Evolutionary conservation across 2,797 vertebrate species (phyloP).

Genomic region (Sebastes kiyomatsui): DNA sequence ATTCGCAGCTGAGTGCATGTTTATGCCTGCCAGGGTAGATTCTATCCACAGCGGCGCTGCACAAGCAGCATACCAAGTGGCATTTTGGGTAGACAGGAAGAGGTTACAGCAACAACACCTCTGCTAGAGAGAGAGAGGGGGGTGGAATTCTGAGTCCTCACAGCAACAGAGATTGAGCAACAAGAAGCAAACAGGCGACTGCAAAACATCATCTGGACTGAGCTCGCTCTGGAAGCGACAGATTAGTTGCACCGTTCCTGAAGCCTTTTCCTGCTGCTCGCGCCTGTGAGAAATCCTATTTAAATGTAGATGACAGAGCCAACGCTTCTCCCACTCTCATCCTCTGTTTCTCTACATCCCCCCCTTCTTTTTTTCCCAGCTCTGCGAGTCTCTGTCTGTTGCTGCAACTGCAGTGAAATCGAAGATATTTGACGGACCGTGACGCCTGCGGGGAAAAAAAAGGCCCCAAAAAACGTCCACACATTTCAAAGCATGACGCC

Average conservation of each 20-base stretch:
- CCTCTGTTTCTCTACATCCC: conserved; percentile 16
- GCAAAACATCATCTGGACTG: background rate
- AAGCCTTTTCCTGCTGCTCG: background rate
- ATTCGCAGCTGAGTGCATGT: background rate
- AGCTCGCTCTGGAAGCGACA: background rate
- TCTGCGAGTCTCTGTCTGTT: conserved; percentile 5
- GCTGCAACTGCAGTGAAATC: conserved; percentile 62
- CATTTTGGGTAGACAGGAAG: conserved; percentile 66
- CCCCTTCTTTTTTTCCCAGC: background rate
- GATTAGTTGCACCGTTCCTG: conserved; percentile 11
- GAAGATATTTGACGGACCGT: conserved; percentile 45
- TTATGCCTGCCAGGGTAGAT: conserved; percentile 4
- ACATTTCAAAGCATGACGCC: background rate
- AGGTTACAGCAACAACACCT: conserved; percentile 62
- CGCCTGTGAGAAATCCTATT: conserved; percentile 46
- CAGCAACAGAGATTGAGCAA: conserved; percentile 42
- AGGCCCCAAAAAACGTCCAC: background rate
- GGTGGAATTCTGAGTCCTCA: conserved; percentile 7
- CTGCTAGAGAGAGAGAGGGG: background rate
- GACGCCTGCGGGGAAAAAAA: background rate
- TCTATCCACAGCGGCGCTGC: background rate
- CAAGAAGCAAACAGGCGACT: conserved; percentile 1
- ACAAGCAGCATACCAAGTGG: conserved; percentile 47
- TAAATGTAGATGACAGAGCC: conserved; percentile 63
- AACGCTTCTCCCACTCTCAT: conserved; percentile 19